Conservation (phyloP, 2,888 invertebrate genomes). For the Drosophila limbata region DNA sequence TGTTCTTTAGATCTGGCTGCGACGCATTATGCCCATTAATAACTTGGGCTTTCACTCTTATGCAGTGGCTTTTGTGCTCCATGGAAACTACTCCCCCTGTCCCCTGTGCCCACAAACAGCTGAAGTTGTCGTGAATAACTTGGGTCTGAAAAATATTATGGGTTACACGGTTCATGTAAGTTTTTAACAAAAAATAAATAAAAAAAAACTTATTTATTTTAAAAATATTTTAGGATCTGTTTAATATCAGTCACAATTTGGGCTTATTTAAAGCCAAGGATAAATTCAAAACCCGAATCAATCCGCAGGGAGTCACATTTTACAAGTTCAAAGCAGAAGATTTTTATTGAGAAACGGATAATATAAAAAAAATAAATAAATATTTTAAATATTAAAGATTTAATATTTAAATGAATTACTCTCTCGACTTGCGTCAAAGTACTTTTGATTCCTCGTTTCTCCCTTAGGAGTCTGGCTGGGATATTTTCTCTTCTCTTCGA, state of each 20-base stretch:
- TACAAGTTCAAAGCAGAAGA: constrained; percentile 65
- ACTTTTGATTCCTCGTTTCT: not conserved
- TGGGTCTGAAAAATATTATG: constrained; percentile 80
- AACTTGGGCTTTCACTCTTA: constrained; percentile 83
- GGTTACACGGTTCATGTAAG: constrained; percentile 82
- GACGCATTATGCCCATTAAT: constrained; percentile 84
- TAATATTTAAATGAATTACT: not conserved
- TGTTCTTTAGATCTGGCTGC: constrained; percentile 85
- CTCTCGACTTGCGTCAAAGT: not conserved
- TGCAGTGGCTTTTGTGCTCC: constrained; percentile 85
- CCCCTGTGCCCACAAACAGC: constrained; percentile 81
- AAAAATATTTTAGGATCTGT: constrained; percentile 61
- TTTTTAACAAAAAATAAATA: not conserved
- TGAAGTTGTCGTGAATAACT: constrained; percentile 75
- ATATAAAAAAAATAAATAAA: not conserved
- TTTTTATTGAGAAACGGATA: constrained; percentile 20
- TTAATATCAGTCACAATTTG: constrained; percentile 39
- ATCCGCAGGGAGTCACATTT: constrained; percentile 74
- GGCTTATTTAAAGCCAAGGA: constrained; percentile 41
- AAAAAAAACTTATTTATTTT: not conserved
- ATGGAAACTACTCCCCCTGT: constrained; percentile 29
- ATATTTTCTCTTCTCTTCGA: constrained; percentile 59
- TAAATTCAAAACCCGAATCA: constrained; percentile 65
- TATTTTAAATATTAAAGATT: not conserved
- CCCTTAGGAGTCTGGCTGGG: constrained; percentile 9